Evolutionary conservation across 2,113 vertebrate genomes (phyloP).

Genomic region (Gymnogyps californianus): DNA sequence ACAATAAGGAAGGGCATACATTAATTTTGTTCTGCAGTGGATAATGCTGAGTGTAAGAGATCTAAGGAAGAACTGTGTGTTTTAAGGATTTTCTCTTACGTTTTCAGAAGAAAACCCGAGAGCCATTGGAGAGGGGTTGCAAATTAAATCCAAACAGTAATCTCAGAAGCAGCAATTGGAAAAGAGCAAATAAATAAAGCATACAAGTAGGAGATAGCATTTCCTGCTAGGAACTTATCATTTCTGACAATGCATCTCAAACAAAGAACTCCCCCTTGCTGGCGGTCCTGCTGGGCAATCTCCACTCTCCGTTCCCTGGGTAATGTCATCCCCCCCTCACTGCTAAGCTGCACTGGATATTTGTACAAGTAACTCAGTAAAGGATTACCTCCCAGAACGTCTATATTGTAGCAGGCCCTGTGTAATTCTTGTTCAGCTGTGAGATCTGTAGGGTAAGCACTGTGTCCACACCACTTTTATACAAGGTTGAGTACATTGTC

Average conservation of each 20-base stretch:
- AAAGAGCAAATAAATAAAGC: conserved; percentile 40
- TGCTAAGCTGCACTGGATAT: background rate
- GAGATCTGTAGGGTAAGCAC: background rate
- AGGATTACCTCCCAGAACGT: background rate
- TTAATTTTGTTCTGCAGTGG: conserved; percentile 24
- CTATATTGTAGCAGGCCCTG: background rate
- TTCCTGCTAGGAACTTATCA: background rate
- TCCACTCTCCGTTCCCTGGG: background rate
- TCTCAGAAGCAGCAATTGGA: background rate
- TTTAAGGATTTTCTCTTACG: background rate
- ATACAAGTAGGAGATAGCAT: background rate
- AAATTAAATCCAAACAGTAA: conserved; percentile 3
- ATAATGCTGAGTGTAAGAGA: background rate
- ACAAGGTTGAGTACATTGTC: background rate
- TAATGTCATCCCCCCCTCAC: background rate
- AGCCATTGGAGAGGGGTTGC: background rate
- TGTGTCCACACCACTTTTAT: background rate
- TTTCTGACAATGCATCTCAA: background rate
- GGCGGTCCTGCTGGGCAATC: background rate
- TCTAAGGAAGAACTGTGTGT: background rate
- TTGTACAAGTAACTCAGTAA: background rate
- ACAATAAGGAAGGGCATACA: conserved; percentile 21
- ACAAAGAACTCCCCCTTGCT: background rate
- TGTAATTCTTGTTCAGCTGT: background rate
- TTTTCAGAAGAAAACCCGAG: background rate